Evolutionary conservation across 2,888 invertebrate species (phyloP), one percentile per base, ranked within the genome.

Genomic region (Callosobruchus maculatus): DNA sequence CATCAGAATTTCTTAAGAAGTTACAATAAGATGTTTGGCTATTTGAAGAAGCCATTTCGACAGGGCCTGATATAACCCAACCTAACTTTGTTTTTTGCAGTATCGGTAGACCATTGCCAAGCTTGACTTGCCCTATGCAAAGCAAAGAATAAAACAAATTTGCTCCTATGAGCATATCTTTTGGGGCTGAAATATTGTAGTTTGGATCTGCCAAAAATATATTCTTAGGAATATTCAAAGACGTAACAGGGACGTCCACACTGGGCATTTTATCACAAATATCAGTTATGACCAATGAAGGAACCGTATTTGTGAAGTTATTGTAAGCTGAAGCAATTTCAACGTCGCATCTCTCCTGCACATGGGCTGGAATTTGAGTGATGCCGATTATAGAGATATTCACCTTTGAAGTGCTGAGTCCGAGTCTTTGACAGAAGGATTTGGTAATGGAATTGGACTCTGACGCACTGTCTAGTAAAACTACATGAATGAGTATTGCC

Each of bases 41-140:
- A 26, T 26, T 4, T 4, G 26, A 26, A 66, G 67, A 21, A 7
- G n/a, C 1, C 20, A 21, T 9, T 3, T 4, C 22, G 21, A 72
- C 5, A 20, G 0, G 4, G 9, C 72, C 74, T 0, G 21, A 30
- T 0, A 72, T 26, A 21, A 74, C 30, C 74, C 74, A 74, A 1
- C 72, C 72, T 20, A 74, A 70, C 21, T 67, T 21, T 22, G 74
- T 72, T 30, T 72, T 49, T 13, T 69, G 69, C 3, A 72, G 67
- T 22, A 31, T 21, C 2, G 72, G 68, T 69, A 67, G 20, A 7
- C 67, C 5, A 5, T 67, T 68, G 18, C 68, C 68, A 67, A 72
- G 9, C 26, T 68, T 72, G 21, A 72, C 67, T 22, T 72, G 71
- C 0, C 71, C 71, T 18, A 71, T 21, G 31, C 49, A 20, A 13